Percentiles rank a stretch among this genome's conserved stretches.
phyloP scores from a whole-genome alignment of 2,113 vertebrate species.

The Festucalex cinctus region DNA sequence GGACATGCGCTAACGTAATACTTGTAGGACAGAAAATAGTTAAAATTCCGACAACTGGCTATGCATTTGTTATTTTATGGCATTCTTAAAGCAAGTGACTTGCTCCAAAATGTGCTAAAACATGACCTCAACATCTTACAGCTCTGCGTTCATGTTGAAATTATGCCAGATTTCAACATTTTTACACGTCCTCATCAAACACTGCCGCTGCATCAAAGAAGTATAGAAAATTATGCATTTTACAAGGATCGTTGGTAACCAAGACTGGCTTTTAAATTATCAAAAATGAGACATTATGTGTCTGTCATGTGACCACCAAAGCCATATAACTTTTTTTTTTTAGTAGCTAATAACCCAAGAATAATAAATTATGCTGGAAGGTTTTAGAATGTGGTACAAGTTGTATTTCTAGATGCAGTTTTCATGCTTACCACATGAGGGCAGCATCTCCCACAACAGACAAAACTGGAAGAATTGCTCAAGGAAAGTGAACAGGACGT shows the following conservation, averaged over 20 bases:
- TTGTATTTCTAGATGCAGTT: not conserved
- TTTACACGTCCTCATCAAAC: slow-evolving; percentile 19
- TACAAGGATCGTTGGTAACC: not conserved
- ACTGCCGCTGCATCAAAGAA: slow-evolving; percentile 8
- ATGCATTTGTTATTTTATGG: slow-evolving; percentile 18
- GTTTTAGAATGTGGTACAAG: not conserved
- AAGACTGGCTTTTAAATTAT: not conserved
- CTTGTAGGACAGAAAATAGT: slow-evolving; percentile 26
- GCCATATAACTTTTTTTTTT: not conserved
- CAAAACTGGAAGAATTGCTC: not conserved
- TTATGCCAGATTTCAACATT: slow-evolving; percentile 11
- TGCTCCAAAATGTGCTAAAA: slow-evolving; percentile 8
- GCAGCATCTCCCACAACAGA: not conserved
- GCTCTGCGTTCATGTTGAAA: not conserved
- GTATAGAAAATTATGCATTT: not conserved
- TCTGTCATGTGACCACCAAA: not conserved
- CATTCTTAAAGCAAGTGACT: not conserved
- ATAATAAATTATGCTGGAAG: not conserved
- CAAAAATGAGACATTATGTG: not conserved
- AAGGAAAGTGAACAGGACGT: too few species aligned
- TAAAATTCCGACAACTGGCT: not conserved
- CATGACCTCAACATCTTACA: slow-evolving; percentile 43
- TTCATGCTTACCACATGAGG: not conserved
- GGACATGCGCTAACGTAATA: not conserved
- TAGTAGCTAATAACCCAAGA: not conserved